Evolutionary conservation across 30 jellyfish, hydroid and myxozoan genomes (phyloP).

Genomic region (Cassiopea andromeda): DNA sequence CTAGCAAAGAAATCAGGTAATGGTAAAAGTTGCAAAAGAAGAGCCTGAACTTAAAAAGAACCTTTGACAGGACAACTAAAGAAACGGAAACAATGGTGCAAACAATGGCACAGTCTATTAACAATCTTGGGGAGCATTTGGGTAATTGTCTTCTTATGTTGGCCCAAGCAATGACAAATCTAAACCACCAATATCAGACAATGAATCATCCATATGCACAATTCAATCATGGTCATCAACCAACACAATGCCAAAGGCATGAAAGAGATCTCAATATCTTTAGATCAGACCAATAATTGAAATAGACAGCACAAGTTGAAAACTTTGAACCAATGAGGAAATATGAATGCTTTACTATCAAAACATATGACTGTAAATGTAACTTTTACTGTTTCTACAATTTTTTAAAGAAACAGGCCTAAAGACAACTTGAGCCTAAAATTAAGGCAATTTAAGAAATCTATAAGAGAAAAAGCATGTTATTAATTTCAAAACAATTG

Average conservation of each 20-base stretch:
- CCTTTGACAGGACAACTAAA: conserved; percentile 13
- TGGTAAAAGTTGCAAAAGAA: conserved; percentile 35
- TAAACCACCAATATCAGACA: background rate
- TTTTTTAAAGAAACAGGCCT: no score
- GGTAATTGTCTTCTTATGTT: conserved; percentile 48
- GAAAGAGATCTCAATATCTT: background rate
- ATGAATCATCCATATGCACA: background rate
- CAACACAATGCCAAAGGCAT: background rate
- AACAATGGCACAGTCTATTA: conserved; percentile 52
- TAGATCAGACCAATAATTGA: background rate
- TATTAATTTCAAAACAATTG: no score
- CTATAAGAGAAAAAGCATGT: no score
- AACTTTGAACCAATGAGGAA: background rate
- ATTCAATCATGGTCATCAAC: background rate
- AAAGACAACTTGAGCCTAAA: no score
- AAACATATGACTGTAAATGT: no score
- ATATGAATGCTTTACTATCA: background rate
- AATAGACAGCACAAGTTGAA: background rate
- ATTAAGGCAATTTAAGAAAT: no score
- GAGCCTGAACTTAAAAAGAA: conserved; percentile 36
- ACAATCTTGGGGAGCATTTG: conserved; percentile 27
- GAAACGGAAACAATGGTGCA: conserved; percentile 39
- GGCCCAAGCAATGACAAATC: conserved; percentile 40
- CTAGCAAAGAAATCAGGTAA: conserved; percentile 33
- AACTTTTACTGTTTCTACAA: no score